phyloP scores from a whole-genome alignment of 1,140 invertebrate species.

The Dolichoris vasculosae region DNA sequence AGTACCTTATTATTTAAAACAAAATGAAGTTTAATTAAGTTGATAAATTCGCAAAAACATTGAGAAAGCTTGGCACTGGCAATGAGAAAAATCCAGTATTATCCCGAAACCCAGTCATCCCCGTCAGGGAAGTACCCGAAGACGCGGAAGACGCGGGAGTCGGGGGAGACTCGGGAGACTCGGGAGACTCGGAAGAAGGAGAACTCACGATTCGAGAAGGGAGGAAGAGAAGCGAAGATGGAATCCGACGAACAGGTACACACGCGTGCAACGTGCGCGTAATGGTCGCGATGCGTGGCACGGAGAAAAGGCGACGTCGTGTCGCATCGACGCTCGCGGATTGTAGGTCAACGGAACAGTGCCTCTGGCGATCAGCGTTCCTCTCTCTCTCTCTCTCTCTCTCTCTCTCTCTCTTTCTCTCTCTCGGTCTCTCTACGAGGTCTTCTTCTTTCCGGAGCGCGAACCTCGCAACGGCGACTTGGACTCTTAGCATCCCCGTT shows the following conservation, averaged over 20 bases:
- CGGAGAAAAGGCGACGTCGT: background rate
- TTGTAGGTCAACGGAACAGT: conserved; percentile 73
- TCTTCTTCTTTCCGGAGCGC: conserved; percentile 44
- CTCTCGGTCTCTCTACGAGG: conserved; percentile 33
- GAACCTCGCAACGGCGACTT: conserved; percentile 16
- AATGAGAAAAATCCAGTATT: no score
- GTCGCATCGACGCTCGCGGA: background rate
- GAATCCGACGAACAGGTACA: conserved; percentile 41
- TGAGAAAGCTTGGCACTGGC: no score
- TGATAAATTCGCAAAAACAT: no score
- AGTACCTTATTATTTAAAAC: no score
- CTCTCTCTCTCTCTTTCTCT: conserved; percentile 56
- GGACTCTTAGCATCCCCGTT: background rate
- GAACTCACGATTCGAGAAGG: background rate
- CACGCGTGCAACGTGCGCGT: background rate
- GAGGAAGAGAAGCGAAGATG: background rate
- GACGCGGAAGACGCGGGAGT: no score
- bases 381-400: conserved; percentile 60
- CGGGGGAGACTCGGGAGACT: no score
- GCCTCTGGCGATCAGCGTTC: conserved; percentile 72
- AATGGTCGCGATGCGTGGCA: conserved; percentile 10
- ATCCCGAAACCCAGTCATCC: no score
- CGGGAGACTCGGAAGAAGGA: background rate
- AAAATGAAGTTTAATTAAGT: no score
- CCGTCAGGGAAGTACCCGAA: no score